Conservation (phyloP, 1,140 invertebrate genomes). For the Chrysoperla carnea region DNA sequence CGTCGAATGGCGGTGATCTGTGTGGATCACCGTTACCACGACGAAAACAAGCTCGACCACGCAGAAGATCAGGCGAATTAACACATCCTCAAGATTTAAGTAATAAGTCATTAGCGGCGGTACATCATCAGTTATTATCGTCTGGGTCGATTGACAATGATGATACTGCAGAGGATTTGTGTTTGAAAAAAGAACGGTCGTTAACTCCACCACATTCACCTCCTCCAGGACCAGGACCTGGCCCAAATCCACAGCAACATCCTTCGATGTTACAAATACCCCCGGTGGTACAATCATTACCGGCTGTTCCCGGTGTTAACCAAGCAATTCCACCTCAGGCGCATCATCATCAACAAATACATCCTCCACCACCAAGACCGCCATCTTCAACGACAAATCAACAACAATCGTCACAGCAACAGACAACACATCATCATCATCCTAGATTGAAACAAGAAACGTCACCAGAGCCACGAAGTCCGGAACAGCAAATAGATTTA, state of each 20-base stretch:
- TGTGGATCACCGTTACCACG: slow-evolving; percentile 56
- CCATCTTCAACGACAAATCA: slow-evolving; percentile 6
- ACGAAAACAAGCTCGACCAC: slow-evolving; percentile 61
- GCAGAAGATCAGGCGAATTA: slow-evolving; percentile 59
- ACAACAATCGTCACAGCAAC: slow-evolving; percentile 14
- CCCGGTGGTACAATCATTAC: too few relatives aligned
- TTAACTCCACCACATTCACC: neutral
- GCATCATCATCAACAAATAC: neutral
- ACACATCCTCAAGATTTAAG: slow-evolving; percentile 36
- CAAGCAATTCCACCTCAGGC: slow-evolving; percentile 11
- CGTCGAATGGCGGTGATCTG: slow-evolving; percentile 19
- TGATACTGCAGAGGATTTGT: slow-evolving; percentile 26
- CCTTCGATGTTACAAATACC: neutral
- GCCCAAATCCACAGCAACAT: neutral
- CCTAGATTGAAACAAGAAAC: slow-evolving; percentile 7
- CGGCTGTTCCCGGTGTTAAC: slow-evolving; percentile 12
- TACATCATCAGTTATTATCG: slow-evolving; percentile 19
- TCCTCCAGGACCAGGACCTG: neutral
- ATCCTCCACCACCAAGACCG: slow-evolving; percentile 18
- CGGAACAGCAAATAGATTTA: slow-evolving; percentile 26
- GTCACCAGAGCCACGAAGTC: slow-evolving; percentile 22
- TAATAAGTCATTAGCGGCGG: slow-evolving; percentile 15
- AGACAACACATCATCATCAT: slow-evolving; percentile 11
- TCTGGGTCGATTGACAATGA: slow-evolving; percentile 19
- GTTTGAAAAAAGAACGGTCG: slow-evolving; percentile 21